Evolutionary conservation across 2,888 invertebrate genomes (phyloP).

Genomic region (Nomada fucata): DNA sequence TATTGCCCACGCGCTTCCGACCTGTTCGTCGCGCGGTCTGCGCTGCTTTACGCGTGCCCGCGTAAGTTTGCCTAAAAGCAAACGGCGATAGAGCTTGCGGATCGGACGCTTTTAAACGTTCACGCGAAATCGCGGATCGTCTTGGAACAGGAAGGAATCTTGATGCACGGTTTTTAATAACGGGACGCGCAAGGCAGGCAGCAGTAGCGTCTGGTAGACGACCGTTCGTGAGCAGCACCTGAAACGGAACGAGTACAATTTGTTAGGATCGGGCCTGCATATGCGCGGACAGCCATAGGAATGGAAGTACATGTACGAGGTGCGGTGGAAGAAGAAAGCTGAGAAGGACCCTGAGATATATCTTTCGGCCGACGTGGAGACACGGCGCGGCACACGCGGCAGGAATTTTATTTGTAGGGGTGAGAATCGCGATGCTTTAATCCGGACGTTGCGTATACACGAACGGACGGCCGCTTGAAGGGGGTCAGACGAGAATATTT

Average conservation of each 20-base stretch:
- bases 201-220: not conserved
- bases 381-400: slow-evolving; percentile 15
- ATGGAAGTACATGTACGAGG: slow-evolving; percentile 21
- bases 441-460: slow-evolving; percentile 40
- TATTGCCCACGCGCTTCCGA: slow-evolving; percentile 62
- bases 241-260: slow-evolving; percentile 13
- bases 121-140: not conserved
- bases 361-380: slow-evolving; percentile 13
- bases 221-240: not conserved
- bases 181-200: too few relatives aligned
- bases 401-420: slow-evolving; percentile 47
- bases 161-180: not conserved
- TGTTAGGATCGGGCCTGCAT: slow-evolving; percentile 10
- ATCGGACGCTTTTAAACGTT: too few relatives aligned
- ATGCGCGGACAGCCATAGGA: slow-evolving; percentile 12
- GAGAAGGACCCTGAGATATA: not conserved
- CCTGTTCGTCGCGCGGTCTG: slow-evolving; percentile 37
- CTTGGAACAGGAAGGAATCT: not conserved
- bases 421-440: slow-evolving; percentile 56
- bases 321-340: not conserved
- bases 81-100: slow-evolving; percentile 35
- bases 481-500: slow-evolving; percentile 47
- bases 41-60: slow-evolving; percentile 36
- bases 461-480: slow-evolving; percentile 47
- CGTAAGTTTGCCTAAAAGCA: too few relatives aligned